A percentile compares a stretch with the other conserved stretches of the same genome.
Conservation (phyloP, 2,888 invertebrate genomes). For the Orchesellides sinensis region DNA sequence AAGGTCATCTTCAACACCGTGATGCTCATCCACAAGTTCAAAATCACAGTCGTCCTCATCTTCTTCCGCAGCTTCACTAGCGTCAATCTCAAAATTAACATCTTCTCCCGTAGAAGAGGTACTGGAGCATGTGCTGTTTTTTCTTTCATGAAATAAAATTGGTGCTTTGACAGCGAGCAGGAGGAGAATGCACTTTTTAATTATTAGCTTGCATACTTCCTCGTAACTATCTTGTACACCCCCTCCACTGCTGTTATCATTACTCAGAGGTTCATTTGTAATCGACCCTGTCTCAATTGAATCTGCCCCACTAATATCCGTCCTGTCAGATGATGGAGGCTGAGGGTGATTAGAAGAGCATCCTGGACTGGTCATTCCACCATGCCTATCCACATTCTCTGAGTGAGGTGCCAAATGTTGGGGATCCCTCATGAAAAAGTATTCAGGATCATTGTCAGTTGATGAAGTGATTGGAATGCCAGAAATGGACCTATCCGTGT, state of each 20-base stretch:
- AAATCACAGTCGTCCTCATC: constrained; percentile 42
- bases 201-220: constrained; percentile 77
- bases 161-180: constrained; percentile 79
- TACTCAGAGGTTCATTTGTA: neutral
- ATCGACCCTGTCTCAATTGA: constrained; percentile 10
- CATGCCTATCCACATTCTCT: neutral
- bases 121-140: constrained; percentile 19
- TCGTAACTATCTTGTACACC: constrained; percentile 72
- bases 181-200: constrained; percentile 79
- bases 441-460: constrained; percentile 60
- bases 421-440: constrained; percentile 66
- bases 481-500: neutral
- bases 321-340: constrained; percentile 30
- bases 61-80: neutral
- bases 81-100: constrained; percentile 34
- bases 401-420: neutral
- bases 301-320: constrained; percentile 29
- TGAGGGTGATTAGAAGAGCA: constrained; percentile 25
- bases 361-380: constrained; percentile 22
- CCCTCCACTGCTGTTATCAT: constrained; percentile 59
- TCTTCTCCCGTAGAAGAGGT: constrained; percentile 41
- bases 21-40: constrained; percentile 7
- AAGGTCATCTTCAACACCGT: constrained; percentile 20
- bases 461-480: neutral
- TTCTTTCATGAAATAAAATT: constrained; percentile 50